Evolutionary conservation across 2,113 vertebrate species (phyloP).

Genomic region (Pituophis catenifer): DNA sequence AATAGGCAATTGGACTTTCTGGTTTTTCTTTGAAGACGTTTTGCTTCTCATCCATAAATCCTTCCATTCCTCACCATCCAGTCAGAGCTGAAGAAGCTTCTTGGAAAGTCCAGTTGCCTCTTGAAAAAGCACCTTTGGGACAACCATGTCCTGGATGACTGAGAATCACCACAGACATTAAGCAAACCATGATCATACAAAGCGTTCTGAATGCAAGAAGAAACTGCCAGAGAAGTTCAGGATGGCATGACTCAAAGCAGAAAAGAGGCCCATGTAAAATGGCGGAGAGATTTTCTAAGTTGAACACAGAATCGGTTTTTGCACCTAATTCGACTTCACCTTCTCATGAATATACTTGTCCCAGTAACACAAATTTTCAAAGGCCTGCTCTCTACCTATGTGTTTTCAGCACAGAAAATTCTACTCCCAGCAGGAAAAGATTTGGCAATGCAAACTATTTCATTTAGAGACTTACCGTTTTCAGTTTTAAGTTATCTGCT

Average conservation of each 20-base stretch:
- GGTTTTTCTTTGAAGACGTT: no score
- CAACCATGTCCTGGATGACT: no score
- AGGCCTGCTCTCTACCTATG: neutral
- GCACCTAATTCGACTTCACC: neutral
- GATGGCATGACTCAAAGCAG: neutral
- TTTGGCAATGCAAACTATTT: neutral
- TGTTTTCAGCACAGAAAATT: neutral
- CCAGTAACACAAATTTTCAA: neutral
- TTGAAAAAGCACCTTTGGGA: no score
- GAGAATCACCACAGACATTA: neutral
- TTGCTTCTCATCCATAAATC: no score
- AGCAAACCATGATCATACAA: neutral
- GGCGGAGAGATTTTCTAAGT: neutral
- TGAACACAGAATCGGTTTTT: neutral
- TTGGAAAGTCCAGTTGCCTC: no score
- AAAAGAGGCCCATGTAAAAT: neutral
- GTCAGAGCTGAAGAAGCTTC: no score
- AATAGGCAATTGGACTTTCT: no score
- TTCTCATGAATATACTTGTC: neutral
- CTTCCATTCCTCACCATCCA: no score
- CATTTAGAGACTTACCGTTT: slow-evolving; percentile 79
- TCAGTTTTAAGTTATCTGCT: slow-evolving; percentile 94
- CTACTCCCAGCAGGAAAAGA: neutral
- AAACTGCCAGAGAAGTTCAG: neutral
- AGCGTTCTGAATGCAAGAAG: neutral